Conservation (phyloP, 2,113 vertebrate species). For the Gulo gulo region DNA sequence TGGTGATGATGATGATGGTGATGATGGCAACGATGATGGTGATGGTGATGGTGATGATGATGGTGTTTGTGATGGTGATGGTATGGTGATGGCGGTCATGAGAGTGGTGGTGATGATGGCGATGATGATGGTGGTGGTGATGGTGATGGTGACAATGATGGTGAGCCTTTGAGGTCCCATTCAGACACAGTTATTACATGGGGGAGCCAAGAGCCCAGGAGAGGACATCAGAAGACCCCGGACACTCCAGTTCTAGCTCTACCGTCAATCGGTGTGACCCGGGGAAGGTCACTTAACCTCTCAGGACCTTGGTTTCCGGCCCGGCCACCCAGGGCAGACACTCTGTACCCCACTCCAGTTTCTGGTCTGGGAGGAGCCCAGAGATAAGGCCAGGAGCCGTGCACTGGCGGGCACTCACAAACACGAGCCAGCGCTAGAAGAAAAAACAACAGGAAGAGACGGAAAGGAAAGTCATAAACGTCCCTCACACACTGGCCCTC, state of each 20-base stretch:
- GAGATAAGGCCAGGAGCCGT: not conserved
- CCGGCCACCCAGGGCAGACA: not conserved
- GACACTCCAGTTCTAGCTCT: not conserved
- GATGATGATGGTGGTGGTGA: accelerated
- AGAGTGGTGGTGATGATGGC: not conserved
- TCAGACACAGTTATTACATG: accelerated
- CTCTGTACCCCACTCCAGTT: not conserved
- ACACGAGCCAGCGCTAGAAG: accelerated
- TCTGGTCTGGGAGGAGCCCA: not conserved
- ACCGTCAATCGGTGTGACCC: accelerated
- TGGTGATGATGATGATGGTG: not conserved
- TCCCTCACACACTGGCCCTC: not conserved
- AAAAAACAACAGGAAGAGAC: conserved; percentile 59
- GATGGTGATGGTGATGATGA: accelerated
- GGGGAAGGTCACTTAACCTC: not conserved
- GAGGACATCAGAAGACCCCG: accelerated
- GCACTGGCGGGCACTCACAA: accelerated
- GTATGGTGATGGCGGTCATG: accelerated
- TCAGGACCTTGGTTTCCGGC: not conserved
- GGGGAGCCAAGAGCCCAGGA: not conserved
- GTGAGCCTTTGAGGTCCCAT: not conserved
- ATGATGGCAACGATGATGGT: accelerated
- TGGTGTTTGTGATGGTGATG: accelerated
- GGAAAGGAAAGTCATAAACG: conserved; percentile 17
- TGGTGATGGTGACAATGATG: not conserved